Percentiles rank a stretch among this genome's conserved stretches.
phyloP scores from a whole-genome alignment of 2,113 vertebrate genomes.

The Alces alces region DNA sequence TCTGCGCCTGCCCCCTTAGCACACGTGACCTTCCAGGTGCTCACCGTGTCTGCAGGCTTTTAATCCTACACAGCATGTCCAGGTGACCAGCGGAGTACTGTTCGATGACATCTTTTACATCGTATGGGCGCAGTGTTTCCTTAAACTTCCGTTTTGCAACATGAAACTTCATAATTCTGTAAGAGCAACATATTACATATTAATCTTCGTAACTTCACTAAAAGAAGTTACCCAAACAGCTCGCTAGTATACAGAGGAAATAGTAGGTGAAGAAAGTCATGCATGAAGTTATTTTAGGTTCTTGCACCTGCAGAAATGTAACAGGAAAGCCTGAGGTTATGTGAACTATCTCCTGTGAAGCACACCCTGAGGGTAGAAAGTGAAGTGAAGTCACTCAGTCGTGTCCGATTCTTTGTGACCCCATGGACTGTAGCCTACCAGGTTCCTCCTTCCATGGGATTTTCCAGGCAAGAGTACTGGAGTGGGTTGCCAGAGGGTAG shows the following conservation, averaged over 20 bases:
- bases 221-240: neutral
- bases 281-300: neutral
- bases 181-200: constrained; percentile 16
- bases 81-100: constrained; percentile 97
- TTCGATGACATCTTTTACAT: constrained; percentile 98
- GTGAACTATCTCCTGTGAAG: neutral
- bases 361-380: neutral
- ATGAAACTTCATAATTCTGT: constrained; percentile 98
- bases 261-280: neutral
- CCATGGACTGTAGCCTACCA: neutral
- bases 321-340: neutral
- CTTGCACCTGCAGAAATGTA: neutral
- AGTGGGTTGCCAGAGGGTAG: neutral
- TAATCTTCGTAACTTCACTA: neutral
- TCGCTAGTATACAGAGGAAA: neutral
- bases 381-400: neutral
- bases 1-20: neutral
- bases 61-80: constrained; percentile 98
- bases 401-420: neutral
- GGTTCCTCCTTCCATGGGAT: too few relatives aligned
- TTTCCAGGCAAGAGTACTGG: too few relatives aligned
- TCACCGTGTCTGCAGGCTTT: constrained; percentile 96
- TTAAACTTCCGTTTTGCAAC: constrained; percentile 98
- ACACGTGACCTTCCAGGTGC: constrained; percentile 31
- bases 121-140: constrained; percentile 95